A percentile compares a stretch with the other conserved stretches of the same genome.
Evolutionary conservation across 2,113 vertebrate species (phyloP).

Genomic region (Sigmodon hispidus): DNA sequence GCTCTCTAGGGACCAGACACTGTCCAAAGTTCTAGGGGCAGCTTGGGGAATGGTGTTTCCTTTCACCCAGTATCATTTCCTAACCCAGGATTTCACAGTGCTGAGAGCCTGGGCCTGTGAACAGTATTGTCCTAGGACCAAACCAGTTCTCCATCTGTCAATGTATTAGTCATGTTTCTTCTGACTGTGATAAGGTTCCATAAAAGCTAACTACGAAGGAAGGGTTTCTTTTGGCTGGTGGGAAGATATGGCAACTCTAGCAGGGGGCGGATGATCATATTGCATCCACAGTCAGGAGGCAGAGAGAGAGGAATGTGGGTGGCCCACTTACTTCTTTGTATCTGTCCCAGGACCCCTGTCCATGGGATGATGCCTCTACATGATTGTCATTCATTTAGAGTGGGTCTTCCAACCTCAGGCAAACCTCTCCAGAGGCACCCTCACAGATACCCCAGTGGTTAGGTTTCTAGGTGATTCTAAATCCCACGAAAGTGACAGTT

Average conservation of each 20-base stretch:
- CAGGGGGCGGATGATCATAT: too few species aligned
- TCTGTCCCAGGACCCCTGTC: neutral
- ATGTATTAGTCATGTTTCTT: neutral
- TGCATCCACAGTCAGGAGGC: neutral
- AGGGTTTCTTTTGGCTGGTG: neutral
- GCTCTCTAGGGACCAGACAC: neutral
- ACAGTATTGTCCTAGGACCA: neutral
- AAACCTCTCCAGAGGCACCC: neutral
- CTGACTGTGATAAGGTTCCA: neutral
- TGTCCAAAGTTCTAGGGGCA: neutral
- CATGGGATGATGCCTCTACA: too few species aligned
- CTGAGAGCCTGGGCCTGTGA: neutral
- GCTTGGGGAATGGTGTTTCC: neutral
- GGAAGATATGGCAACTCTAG: neutral
- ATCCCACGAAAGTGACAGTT: neutral
- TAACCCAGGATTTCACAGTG: neutral
- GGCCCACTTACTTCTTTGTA: neutral
- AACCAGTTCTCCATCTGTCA: neutral
- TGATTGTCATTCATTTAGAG: neutral
- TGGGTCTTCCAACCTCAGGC: neutral
- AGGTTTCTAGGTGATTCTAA: neutral
- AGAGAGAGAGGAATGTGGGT: neutral
- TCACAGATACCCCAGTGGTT: neutral
- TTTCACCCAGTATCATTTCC: neutral
- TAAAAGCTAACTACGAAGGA: neutral